Evolutionary conservation across 2,797 vertebrate species (phyloP), one percentile per base, ranked within the genome.

Genomic region (Gambelia wislizenii): DNA sequence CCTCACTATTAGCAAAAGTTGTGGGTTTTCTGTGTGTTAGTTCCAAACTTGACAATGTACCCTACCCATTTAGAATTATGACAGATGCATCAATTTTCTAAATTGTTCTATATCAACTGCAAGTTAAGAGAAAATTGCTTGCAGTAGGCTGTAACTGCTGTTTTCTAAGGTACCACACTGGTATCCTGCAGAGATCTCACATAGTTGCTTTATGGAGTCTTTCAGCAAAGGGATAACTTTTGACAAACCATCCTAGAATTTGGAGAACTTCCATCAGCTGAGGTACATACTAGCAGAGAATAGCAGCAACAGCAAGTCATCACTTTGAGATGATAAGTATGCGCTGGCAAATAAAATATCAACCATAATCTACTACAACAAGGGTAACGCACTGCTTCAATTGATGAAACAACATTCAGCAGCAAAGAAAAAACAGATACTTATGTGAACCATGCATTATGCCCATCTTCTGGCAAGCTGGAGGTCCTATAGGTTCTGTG

Each of bases 51-150:
- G 92, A 94, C 91, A 85, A 67, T 25, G 89, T 76, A 91, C 93
- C 92, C 92, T 82, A 87, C 91, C 91, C 91, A 93, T 91, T 93
- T 92, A 94, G 93, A 95, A 92, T 93, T 89, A 91, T 93, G 96
- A 97, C 95, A 96, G 91, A 93, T 39, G 94, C 92, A 96, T 95
- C 94, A 84, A 96, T 94, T 96, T 96, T 91, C 81, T 89, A 94
- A 96, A 96, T 93, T 90, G 85, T 94, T 95, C 95, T 78, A 27
- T 87, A 95, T 89, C 90, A 96, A 94, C 91, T 92, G 84, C 25
- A 93, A 92, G 91, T 94, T 93, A 90, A 89, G 91, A 94, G 93
- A 92, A 95, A 95, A 96, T 92, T 86, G 93, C 89, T 93, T 91
- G 69, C 12, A 81, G 78, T 83, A 91, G 75, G 87, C 94, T 91